Evolutionary conservation across 2,888 invertebrate species (phyloP).

Genomic region (Meliscaeva auricollis): DNA sequence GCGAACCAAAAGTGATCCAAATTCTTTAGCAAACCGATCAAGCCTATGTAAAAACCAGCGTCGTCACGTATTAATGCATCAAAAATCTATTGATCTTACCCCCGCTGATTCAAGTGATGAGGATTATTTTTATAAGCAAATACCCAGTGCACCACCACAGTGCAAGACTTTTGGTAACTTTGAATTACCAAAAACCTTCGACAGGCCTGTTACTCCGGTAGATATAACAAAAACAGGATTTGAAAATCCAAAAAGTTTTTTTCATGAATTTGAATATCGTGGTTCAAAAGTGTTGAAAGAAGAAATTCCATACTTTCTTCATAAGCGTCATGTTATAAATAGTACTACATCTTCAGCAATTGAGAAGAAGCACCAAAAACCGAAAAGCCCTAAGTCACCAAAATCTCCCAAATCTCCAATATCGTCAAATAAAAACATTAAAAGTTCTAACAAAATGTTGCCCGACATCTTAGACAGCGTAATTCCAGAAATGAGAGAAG

Average conservation of each 20-base stretch:
- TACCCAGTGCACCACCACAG: conserved; percentile 89
- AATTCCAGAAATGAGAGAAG: conserved; percentile 85
- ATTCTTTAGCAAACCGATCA: conserved; percentile 90
- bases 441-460: conserved; percentile 68
- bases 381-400: conserved; percentile 88
- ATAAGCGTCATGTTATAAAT: conserved; percentile 94
- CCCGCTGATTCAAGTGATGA: conserved; percentile 94
- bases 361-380: conserved; percentile 85
- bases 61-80: conserved; percentile 92
- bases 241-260: conserved; percentile 90
- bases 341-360: conserved; percentile 89
- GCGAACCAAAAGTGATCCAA: conserved; percentile 94
- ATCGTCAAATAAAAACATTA: conserved; percentile 84
- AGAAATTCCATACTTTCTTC: conserved; percentile 93
- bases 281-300: conserved; percentile 85
- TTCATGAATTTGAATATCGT: conserved; percentile 88
- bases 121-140: conserved; percentile 91
- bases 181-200: conserved; percentile 86
- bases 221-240: conserved; percentile 88
- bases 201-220: conserved; percentile 77
- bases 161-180: conserved; percentile 90
- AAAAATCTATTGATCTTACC: conserved; percentile 93
- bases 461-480: too few relatives aligned
- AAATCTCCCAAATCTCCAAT: conserved; percentile 88
- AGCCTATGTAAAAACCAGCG: conserved; percentile 90